Percentiles rank a stretch among this genome's conserved stretches.
Conservation (phyloP, 1,140 invertebrate genomes). For the Calliphora vicina region DNA sequence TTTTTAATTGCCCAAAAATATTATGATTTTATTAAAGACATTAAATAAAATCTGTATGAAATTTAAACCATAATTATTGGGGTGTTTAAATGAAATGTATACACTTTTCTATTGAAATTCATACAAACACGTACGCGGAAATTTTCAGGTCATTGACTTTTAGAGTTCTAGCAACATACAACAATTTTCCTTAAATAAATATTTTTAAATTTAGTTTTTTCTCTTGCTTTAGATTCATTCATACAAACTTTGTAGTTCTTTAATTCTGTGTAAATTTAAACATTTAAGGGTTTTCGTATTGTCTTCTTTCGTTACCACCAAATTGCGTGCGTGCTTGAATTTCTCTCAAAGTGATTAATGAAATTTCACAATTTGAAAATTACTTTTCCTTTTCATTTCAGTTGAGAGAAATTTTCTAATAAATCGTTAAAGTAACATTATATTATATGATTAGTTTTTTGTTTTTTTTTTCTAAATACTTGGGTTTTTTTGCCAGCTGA, state of each 20-base stretch:
- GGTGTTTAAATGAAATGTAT: not conserved
- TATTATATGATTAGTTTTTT: not conserved
- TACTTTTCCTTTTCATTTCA: not conserved
- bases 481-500: not conserved
- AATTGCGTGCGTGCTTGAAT: not conserved
- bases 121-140: not conserved
- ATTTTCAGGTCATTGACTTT: slow-evolving; percentile 6
- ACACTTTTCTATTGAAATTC: not conserved
- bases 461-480: not conserved
- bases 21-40: slow-evolving; percentile 41
- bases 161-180: not conserved
- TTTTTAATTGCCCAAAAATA: slow-evolving; percentile 28
- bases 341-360: not conserved
- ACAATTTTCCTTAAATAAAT: not conserved
- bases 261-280: not conserved
- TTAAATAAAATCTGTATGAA: slow-evolving; percentile 27
- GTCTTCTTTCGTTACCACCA: not conserved
- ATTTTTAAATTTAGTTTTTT: not conserved
- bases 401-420: not conserved
- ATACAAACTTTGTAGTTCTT: not conserved
- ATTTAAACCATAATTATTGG: slow-evolving; percentile 34
- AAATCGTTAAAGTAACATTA: not conserved
- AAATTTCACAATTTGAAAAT: not conserved
- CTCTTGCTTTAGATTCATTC: not conserved
- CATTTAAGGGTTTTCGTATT: not conserved